Evolutionary conservation across 35 echinoderm and acorn worm genomes (phyloP).

Genomic region (Stichopus chloronotus): DNA sequence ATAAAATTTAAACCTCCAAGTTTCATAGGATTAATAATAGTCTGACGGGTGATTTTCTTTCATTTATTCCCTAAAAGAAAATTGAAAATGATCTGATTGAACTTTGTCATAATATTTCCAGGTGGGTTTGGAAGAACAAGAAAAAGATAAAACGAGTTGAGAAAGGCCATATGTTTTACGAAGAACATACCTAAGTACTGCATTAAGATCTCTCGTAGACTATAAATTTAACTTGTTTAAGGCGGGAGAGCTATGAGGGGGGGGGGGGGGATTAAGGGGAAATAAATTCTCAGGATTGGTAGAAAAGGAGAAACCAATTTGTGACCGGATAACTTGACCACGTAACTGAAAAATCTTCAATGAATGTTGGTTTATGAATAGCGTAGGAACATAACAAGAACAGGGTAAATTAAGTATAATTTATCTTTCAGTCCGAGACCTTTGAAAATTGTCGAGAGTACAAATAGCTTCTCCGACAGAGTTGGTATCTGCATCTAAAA

Average conservation of each 20-base stretch:
- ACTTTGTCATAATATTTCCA: neutral
- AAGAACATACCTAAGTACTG: too few relatives aligned
- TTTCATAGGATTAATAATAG: conserved; percentile 10
- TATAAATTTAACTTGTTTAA: too few relatives aligned
- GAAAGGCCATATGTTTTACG: too few relatives aligned
- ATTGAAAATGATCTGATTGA: neutral
- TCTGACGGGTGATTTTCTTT: neutral
- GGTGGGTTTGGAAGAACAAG: neutral
- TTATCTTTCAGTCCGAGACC: neutral
- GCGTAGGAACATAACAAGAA: neutral
- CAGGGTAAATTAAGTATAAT: neutral
- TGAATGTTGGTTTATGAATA: neutral
- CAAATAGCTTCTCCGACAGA: neutral
- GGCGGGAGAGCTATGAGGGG: too few relatives aligned
- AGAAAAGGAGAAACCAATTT: too few relatives aligned
- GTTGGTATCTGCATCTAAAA: neutral
- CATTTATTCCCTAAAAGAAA: neutral
- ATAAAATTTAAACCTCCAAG: neutral
- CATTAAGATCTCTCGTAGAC: too few relatives aligned
- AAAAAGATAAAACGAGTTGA: too few relatives aligned
- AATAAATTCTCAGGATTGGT: too few relatives aligned
- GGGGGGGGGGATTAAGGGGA: too few relatives aligned
- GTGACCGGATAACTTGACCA: neutral
- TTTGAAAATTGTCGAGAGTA: neutral
- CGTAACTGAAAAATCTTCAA: neutral